Evolutionary conservation across 1,140 invertebrate species (phyloP).

Genomic region (Schlechtendalia chinensis): DNA sequence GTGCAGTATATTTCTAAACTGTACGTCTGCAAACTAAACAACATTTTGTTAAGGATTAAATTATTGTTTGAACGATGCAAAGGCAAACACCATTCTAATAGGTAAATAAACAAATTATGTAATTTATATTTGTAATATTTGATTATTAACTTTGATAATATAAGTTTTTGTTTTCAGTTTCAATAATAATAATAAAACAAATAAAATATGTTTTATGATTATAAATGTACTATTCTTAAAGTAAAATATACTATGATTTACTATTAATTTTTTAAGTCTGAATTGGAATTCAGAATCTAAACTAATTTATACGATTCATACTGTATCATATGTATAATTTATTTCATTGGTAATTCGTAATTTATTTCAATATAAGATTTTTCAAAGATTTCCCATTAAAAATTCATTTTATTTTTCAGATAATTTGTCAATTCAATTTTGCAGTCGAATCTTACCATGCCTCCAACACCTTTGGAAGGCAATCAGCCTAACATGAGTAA

Average conservation of each 20-base stretch:
- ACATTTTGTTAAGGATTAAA: not conserved
- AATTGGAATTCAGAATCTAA: no score
- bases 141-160: not conserved
- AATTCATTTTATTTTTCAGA: constrained; percentile 15
- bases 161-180: not conserved
- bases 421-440: not conserved
- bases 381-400: no score
- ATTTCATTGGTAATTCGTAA: no score
- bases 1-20: not conserved
- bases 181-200: no score
- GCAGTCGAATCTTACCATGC: constrained; percentile 57
- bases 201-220: no score
- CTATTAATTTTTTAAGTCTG: no score
- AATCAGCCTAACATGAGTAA: constrained; percentile 65
- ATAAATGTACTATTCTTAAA: no score
- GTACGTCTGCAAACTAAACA: not conserved
- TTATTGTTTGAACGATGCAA: not conserved
- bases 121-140: not conserved
- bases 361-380: no score
- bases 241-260: no score
- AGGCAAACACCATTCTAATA: not conserved
- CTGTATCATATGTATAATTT: no score
- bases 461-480: constrained; percentile 67
- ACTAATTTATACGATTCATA: no score
- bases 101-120: not conserved